Conservation (phyloP, 2,113 vertebrate species). For the Perca schrenkii region DNA sequence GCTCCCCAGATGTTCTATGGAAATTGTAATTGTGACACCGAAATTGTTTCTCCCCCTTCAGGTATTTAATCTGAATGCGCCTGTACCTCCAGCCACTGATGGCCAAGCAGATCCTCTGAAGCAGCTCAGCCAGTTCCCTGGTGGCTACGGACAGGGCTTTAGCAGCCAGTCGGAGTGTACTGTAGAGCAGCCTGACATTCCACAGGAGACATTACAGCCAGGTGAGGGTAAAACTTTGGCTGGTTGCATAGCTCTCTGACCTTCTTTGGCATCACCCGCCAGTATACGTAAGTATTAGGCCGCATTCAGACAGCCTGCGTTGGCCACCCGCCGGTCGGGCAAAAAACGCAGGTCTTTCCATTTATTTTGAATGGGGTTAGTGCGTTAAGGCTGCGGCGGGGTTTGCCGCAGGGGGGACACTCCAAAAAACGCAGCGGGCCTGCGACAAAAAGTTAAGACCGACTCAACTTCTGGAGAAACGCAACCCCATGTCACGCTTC, state of each 20-base stretch:
- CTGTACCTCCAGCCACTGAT: constrained; percentile 93
- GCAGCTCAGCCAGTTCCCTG: constrained; percentile 91
- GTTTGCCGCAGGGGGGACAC: no score
- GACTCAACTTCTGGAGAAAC: no score
- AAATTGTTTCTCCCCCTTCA: constrained; percentile 60
- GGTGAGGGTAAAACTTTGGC: constrained; percentile 79
- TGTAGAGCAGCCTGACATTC: constrained; percentile 93
- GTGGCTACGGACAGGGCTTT: constrained; percentile 92
- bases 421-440: no score
- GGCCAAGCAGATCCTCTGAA: constrained; percentile 89
- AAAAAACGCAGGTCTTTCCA: no score
- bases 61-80: constrained; percentile 98
- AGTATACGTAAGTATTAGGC: no score
- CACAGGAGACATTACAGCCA: constrained; percentile 95
- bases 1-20: not conserved
- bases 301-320: no score
- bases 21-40: constrained; percentile 1
- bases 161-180: constrained; percentile 88
- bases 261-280: not conserved
- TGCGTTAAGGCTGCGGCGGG: no score
- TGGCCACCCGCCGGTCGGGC: no score
- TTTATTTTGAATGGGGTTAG: no score
- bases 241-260: not conserved
- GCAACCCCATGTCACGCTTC: no score
- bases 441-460: no score